phyloP scores from a whole-genome alignment of 2,113 vertebrate genomes.

The Pseudorhombus dupliciocellatus region DNA sequence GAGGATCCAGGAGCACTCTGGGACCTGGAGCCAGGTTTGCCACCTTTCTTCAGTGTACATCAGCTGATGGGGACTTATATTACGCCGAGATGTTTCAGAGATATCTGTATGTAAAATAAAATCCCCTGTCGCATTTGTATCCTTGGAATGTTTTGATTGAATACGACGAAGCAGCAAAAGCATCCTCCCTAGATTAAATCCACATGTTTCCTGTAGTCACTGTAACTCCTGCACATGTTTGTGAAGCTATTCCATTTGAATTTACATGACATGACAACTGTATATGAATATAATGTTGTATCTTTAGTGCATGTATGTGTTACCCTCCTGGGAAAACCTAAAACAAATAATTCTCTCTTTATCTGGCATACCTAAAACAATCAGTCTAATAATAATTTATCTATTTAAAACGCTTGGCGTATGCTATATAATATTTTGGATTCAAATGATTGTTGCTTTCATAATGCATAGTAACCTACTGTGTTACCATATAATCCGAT shows the following conservation, averaged over 20 bases:
- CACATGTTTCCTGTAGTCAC: neutral
- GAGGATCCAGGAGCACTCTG: slow-evolving; percentile 36
- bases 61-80: rapidly evolving
- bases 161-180: rapidly evolving
- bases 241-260: too few relatives aligned
- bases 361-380: neutral
- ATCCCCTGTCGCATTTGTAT: neutral
- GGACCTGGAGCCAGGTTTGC: slow-evolving; percentile 34
- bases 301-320: neutral
- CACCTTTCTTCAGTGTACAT: neutral
- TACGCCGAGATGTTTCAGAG: too few relatives aligned
- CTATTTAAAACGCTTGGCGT: neutral
- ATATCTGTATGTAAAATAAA: neutral
- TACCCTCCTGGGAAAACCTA: too few relatives aligned
- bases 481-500: too few relatives aligned
- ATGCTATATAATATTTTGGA: neutral
- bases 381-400: neutral
- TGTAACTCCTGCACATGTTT: neutral
- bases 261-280: too few relatives aligned
- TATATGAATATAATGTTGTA: neutral
- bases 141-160: too few relatives aligned
- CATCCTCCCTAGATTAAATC: neutral
- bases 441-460: neutral
- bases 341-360: too few relatives aligned
- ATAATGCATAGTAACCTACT: too few relatives aligned